These are phyloP conservation scores for Spea hammondii DNA, from an alignment of 2,797 vertebrate species.

Conservation along the genomic window DNA sequence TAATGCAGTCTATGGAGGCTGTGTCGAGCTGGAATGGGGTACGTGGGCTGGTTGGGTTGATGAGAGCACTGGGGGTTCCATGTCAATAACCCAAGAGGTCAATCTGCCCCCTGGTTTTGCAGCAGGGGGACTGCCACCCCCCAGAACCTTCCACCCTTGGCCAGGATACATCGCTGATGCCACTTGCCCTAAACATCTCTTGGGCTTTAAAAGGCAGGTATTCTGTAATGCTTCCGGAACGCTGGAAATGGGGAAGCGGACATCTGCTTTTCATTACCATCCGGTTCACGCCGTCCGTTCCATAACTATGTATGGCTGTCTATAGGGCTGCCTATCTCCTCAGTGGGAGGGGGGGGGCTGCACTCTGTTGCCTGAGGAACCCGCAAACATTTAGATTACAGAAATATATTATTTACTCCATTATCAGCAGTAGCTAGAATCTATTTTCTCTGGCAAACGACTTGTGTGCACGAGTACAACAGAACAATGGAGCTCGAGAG, in stretches of 20 bases:
- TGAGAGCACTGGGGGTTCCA: too few relatives aligned
- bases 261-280: not conserved
- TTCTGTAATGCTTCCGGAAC: not conserved
- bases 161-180: too few relatives aligned
- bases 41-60: too few relatives aligned
- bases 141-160: too few relatives aligned
- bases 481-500: conserved; percentile 13
- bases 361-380: conserved; percentile 19
- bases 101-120: too few relatives aligned
- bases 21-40: too few relatives aligned
- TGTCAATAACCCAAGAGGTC: too few relatives aligned
- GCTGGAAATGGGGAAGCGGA: not conserved
- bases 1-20: too few relatives aligned
- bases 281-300: not conserved
- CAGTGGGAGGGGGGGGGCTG: not conserved
- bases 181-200: too few relatives aligned
- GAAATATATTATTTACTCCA: conserved; percentile 22
- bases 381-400: conserved; percentile 16
- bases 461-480: not conserved
- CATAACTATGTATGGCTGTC: not conserved
- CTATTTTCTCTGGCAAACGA: conserved; percentile 7
- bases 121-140: too few relatives aligned
- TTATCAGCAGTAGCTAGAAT: not conserved
- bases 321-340: not conserved
- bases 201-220: too few relatives aligned